Conservation (phyloP, 2,797 vertebrate genomes). For the Cryptoprocta ferox region DNA sequence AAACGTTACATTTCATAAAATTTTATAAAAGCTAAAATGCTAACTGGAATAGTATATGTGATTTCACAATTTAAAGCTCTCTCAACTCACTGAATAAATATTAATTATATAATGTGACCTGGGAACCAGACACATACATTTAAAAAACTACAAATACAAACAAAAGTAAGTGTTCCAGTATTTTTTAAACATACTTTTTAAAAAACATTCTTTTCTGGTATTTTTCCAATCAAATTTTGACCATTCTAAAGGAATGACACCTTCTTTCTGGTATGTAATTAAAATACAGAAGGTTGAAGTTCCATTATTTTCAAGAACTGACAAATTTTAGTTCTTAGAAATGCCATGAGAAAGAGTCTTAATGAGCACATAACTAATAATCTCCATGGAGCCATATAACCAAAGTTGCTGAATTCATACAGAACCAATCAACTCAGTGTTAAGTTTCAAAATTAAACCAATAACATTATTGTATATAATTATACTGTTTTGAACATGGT, state of each 20-base stretch:
- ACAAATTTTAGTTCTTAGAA: constrained; percentile 7
- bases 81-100: constrained; percentile 30
- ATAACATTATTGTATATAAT: background rate
- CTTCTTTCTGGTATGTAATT: constrained; percentile 14
- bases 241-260: background rate
- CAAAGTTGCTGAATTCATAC: background rate
- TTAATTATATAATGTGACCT: background rate
- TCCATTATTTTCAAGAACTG: background rate
- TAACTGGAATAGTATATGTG: background rate
- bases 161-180: background rate
- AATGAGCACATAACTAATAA: background rate
- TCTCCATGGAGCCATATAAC: background rate
- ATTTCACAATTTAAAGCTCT: constrained; percentile 12
- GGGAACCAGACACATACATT: background rate
- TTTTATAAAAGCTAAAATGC: constrained; percentile 49
- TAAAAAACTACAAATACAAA: background rate
- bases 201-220: background rate
- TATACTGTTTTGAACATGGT: background rate
- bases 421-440: background rate
- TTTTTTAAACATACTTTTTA: background rate
- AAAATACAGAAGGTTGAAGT: background rate
- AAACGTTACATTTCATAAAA: constrained; percentile 1
- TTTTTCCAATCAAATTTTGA: constrained; percentile 25
- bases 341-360: background rate
- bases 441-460: background rate